These are phyloP conservation scores for Scomber colias DNA, from an alignment of 2,113 vertebrate genomes.

Conservation along the genomic window DNA sequence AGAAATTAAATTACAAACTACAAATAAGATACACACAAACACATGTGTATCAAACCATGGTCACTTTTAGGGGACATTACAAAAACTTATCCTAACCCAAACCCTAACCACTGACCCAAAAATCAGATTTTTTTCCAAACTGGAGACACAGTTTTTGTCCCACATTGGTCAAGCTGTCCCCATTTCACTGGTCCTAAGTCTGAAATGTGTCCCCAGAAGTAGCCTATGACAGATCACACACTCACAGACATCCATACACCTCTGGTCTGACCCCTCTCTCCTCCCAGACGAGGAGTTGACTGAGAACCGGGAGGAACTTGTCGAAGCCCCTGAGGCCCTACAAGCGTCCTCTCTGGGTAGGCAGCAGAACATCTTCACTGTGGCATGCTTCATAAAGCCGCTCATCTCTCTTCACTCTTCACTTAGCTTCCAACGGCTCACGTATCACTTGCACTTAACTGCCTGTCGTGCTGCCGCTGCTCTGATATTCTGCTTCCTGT, in stretches of 20 bases:
- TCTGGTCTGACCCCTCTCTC: constrained; percentile 60
- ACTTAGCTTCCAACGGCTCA: constrained; percentile 15
- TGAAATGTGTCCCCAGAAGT: no score
- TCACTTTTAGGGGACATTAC: no score
- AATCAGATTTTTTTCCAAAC: no score
- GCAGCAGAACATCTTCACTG: constrained; percentile 67
- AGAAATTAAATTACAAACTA: no score
- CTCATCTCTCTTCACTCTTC: constrained; percentile 10
- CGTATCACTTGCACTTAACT: constrained; percentile 2
- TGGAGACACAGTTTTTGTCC: no score
- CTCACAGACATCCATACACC: not conserved
- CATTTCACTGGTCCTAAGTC: no score
- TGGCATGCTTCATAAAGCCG: constrained; percentile 12
- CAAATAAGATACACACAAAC: not conserved
- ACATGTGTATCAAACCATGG: not conserved
- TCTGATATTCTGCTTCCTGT: constrained; percentile 10
- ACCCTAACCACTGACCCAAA: no score
- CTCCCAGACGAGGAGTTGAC: constrained; percentile 91
- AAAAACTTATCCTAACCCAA: no score
- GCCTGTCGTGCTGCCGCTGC: not conserved
- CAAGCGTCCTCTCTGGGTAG: constrained; percentile 88
- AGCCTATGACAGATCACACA: not conserved
- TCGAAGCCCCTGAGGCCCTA: constrained; percentile 89
- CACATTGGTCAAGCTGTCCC: no score
- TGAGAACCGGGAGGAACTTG: constrained; percentile 89